Base-by-base conservation (phyloP, 2,888 invertebrate species). In the Ophion obscuratus region DNA sequence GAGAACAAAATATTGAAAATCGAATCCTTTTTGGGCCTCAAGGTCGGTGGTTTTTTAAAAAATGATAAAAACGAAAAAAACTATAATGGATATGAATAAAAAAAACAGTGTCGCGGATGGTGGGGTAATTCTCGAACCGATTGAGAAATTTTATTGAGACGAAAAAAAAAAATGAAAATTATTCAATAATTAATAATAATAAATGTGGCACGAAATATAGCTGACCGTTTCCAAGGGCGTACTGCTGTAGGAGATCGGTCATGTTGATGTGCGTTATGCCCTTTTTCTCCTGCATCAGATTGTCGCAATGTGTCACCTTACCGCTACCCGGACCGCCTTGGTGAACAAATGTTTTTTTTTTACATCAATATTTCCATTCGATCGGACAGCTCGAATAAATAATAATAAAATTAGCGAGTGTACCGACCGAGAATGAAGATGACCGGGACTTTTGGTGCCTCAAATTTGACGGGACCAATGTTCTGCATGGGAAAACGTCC, bases 271-370 rank as follows among this genome's bases (percentile, higher is more conserved):
- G 98, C 71, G 97, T 96, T 77, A 98, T 96, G 66, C 97, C 97
- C 83, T 96, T 96, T 89, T 97, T 96, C 94, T 98, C 98, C 94
- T 97, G 97, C 96, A 97, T 97, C 92, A 98, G 95, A 92, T 97
- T 97, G 94, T 98, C 98, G 95, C 99, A 99, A 94, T 99, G 99
- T 92, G 99, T 99, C 95, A 99, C 99, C 97, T 99, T 99, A 68
- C 99, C 99, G 94, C 98, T 98, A 90, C 99, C 99, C 88, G 99
- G 99, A 88, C 99, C 99, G 92, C 99, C 98, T 97, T 92, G 20
- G 92, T 14, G 47, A n/a, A 31, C 91, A n/a, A 20, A 40, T 3
- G 10, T 44, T 20, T 61, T 20, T 20, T 59, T n/a, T 20, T 20
- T 59, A 53, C 1, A 17, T 10, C 0, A 6, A 61, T 61, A 20